These are phyloP conservation scores for Glaucomys volans DNA, from an alignment of 2,113 vertebrate genomes.

Conservation along the genomic window DNA sequence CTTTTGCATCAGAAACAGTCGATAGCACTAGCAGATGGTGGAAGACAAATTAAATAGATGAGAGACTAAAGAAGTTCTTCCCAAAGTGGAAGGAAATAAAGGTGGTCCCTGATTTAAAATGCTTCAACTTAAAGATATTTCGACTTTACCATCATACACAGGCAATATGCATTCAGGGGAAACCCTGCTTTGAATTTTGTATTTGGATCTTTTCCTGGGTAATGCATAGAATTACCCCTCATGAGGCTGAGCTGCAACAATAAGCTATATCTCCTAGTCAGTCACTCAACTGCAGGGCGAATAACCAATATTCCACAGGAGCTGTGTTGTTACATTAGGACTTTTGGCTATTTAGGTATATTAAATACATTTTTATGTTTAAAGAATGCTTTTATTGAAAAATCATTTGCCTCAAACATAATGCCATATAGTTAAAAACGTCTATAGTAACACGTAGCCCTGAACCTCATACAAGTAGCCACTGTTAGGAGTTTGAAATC, in stretches of 20 bases:
- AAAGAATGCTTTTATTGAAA: background rate
- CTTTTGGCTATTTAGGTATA: too few species aligned
- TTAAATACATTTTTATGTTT: background rate
- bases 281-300: background rate
- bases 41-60: constrained; percentile 18
- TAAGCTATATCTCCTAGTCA: too few species aligned
- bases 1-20: background rate
- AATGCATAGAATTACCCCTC: too few species aligned
- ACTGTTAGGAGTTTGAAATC: background rate
- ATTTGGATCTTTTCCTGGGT: background rate
- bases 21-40: background rate
- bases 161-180: background rate
- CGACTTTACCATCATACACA: background rate
- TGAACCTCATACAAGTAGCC: background rate
- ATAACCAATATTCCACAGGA: background rate
- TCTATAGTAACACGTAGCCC: background rate
- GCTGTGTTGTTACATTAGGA: too few species aligned
- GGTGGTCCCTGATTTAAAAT: background rate
- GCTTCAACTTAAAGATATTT: background rate
- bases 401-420: background rate
- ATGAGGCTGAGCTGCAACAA: too few species aligned
- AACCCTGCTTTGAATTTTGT: background rate
- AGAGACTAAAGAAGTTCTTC: background rate
- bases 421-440: background rate
- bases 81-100: background rate